Conservation (phyloP, 2,888 invertebrate genomes). For the Drosophila picticornis region DNA sequence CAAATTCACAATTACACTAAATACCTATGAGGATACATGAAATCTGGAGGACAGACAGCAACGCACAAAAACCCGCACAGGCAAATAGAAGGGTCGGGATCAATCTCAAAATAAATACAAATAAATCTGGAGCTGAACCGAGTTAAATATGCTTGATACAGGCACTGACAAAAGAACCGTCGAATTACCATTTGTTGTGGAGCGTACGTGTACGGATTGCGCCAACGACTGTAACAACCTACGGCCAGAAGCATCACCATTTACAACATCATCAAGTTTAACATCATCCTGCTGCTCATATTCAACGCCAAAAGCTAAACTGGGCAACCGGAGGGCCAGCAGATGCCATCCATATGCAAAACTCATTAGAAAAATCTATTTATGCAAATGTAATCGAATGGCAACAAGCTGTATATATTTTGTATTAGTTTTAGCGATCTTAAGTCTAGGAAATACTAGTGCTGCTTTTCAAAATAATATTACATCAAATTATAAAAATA, state of each 20-base stretch:
- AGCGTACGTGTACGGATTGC: constrained; percentile 55
- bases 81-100: constrained; percentile 14
- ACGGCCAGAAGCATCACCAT: constrained; percentile 20
- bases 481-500: constrained; percentile 22
- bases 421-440: constrained; percentile 75
- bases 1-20: constrained; percentile 23
- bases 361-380: constrained; percentile 64
- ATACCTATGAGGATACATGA: constrained; percentile 36
- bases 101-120: constrained; percentile 26
- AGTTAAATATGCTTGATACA: constrained; percentile 67
- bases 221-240: constrained; percentile 40
- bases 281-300: constrained; percentile 17
- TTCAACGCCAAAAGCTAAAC: constrained; percentile 14
- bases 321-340: constrained; percentile 22
- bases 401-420: constrained; percentile 77
- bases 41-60: constrained; percentile 30
- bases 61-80: background rate
- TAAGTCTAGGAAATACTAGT: constrained; percentile 62
- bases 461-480: constrained; percentile 53
- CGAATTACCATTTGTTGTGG: constrained; percentile 55
- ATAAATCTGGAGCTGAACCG: constrained; percentile 21
- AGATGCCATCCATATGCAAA: constrained; percentile 57
- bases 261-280: constrained; percentile 14
- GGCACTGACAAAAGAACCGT: constrained; percentile 49
- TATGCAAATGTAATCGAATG: constrained; percentile 74